Base-by-base conservation (phyloP, 2,113 vertebrate species). In the Chelonoidis abingdonii region DNA sequence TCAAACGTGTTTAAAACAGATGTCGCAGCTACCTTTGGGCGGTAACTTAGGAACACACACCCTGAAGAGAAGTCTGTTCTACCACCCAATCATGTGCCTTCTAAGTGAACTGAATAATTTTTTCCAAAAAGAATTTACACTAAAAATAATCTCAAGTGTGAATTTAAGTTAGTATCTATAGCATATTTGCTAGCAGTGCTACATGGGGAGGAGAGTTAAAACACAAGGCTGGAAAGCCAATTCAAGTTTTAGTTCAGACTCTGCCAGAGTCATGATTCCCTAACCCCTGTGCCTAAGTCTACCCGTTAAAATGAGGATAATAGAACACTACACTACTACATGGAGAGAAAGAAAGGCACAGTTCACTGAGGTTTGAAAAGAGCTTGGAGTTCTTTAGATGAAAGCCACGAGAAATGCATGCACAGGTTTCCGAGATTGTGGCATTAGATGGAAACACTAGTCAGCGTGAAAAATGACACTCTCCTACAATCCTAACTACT, bases 41-140 rank as follows among this genome's bases (percentile, higher is more conserved):
- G 92, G 84, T 79, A 85, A 91, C 83, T 94, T 82, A 91, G 87
- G 89, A 97, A 97, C 65, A 96, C 87, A 93, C 90, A 81, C 93
- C 95, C 96, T 88, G 92, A 84, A 95, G 92, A 92, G 94, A 93
- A 89, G 92, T 95, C 94, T 79, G 81, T 0, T 6, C 87, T 88
- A 4, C 1, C 79, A 92, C 84, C 86, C 94, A 93, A 62, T 94
- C 96, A 96, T n/a, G 0, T 54, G 86, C 65, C 29, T 57, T 88
- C 91, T 92, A 94, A 94, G 83, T 59, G 79, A 83, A 92, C 80
- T 86, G 90, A 95, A 97, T 72, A 85, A 94, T 81, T 65, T 80
- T 59, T 69, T 72, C 10, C 3, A 38, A 22, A 84, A 93, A 80
- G 92, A 91, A 79, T 94, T 90, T 84, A 65, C 84, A 91, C 83